These are phyloP conservation scores for Acholoe squamosa DNA, from an alignment of 2,888 invertebrate species.

Conservation along the genomic window DNA sequence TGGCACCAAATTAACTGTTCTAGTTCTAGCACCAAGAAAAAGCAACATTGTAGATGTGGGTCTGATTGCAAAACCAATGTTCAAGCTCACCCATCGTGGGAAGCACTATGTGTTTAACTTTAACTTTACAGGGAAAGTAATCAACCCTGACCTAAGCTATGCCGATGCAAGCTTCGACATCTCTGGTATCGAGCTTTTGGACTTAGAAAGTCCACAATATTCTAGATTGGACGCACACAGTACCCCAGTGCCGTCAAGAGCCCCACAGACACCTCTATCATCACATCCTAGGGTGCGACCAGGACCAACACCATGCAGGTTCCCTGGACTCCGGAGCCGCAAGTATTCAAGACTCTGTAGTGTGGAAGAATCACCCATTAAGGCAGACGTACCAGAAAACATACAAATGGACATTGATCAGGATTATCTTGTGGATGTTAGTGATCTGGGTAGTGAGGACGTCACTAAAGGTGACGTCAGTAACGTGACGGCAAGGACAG, in stretches of 20 bases:
- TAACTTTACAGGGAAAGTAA: not conserved
- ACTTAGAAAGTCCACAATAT: slow-evolving; percentile 3
- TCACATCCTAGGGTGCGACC: not conserved
- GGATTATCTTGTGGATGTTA: not conserved
- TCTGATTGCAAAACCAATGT: slow-evolving; percentile 20
- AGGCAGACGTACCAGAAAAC: not conserved
- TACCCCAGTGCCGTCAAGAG: not conserved
- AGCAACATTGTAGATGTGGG: not conserved
- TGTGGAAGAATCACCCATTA: not conserved
- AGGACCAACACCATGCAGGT: not conserved
- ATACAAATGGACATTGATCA: not conserved
- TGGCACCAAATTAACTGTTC: slow-evolving; percentile 16
- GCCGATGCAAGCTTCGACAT: slow-evolving; percentile 43
- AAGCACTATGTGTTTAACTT: slow-evolving; percentile 52
- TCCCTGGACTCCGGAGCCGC: not conserved
- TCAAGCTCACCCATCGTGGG: slow-evolving; percentile 31
- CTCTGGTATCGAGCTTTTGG: slow-evolving; percentile 56
- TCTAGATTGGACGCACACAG: not conserved
- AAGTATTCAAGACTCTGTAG: not conserved
- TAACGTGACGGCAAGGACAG: not conserved
- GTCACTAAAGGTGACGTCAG: not conserved
- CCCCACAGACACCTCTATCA: not conserved
- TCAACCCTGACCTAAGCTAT: slow-evolving; percentile 47
- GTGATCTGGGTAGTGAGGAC: not conserved
- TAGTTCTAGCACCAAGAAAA: slow-evolving; percentile 44